Evolutionary conservation across 2,888 invertebrate genomes (phyloP).

Genomic region (Drymonia ruficornis): DNA sequence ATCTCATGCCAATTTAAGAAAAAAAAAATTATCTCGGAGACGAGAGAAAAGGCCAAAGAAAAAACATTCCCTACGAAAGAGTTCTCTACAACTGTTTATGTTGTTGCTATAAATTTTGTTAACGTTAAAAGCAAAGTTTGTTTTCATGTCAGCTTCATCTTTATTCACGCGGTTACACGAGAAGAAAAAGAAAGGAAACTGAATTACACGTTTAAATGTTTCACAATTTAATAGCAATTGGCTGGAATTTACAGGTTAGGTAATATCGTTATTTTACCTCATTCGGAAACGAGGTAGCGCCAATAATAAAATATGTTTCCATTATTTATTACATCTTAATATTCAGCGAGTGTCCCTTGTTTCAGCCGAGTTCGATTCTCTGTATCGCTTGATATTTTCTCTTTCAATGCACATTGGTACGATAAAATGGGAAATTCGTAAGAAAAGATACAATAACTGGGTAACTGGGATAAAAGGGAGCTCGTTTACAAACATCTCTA

Average conservation of each 20-base stretch:
- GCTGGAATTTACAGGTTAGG: background rate
- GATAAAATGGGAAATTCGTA: conserved; percentile 55
- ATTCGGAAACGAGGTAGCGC: conserved; percentile 13
- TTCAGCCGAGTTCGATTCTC: conserved; percentile 35
- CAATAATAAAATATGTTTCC: conserved; percentile 18
- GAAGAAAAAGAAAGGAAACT: background rate
- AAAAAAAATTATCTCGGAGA: background rate
- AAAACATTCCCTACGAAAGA: conserved; percentile 5
- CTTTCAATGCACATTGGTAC: conserved; percentile 49
- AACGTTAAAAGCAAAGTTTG: conserved; percentile 16
- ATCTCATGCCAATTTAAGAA: conserved; percentile 3
- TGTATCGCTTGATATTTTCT: conserved; percentile 49
- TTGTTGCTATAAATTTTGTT: conserved; percentile 13
- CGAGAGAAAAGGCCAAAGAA: conserved; percentile 5
- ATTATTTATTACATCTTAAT: conserved; percentile 39
- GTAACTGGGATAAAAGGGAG: conserved; percentile 50
- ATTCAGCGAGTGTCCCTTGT: conserved; percentile 42
- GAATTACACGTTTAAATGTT: background rate
- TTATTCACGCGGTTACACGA: conserved; percentile 3
- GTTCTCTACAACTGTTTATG: conserved; percentile 5
- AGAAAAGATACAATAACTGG: conserved; percentile 56
- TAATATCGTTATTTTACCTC: conserved; percentile 24
- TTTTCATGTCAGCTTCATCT: conserved; percentile 7
- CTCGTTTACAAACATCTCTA: conserved; percentile 62
- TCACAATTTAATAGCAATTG: background rate